Conservation (phyloP, 2,888 invertebrate species). For the Congeria kusceri region DNA sequence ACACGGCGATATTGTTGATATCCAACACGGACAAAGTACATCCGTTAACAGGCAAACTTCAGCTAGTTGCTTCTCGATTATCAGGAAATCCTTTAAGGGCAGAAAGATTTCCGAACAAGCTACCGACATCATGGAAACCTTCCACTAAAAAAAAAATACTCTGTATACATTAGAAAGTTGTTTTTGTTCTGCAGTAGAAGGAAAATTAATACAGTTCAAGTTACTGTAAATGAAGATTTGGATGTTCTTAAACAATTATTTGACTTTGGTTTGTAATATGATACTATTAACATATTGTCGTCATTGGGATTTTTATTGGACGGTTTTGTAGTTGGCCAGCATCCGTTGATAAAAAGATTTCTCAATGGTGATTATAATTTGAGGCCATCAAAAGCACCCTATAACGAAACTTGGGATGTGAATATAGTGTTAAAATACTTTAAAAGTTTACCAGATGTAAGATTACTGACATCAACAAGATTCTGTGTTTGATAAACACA, state of each 20-base stretch:
- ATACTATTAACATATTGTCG: constrained; percentile 38
- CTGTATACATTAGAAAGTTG: constrained; percentile 38
- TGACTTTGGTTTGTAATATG: constrained; percentile 32
- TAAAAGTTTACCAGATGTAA: constrained; percentile 9
- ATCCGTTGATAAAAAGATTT: constrained; percentile 38
- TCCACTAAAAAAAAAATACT: constrained; percentile 43
- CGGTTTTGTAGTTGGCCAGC: constrained; percentile 35
- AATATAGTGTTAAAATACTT: constrained; percentile 40
- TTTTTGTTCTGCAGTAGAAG: constrained; percentile 39
- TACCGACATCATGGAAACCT: not conserved
- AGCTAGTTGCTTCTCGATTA: no score
- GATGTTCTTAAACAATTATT: constrained; percentile 39
- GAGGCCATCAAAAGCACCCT: constrained; percentile 33
- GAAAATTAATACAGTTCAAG: constrained; percentile 32
- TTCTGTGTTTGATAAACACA: no score
- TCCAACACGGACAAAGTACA: not conserved
- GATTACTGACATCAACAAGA: constrained; percentile 11
- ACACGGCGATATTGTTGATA: not conserved
- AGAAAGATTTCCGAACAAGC: no score
- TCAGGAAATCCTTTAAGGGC: no score
- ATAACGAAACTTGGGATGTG: constrained; percentile 44
- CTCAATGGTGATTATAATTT: constrained; percentile 35
- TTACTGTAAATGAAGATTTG: constrained; percentile 31
- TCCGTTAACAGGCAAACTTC: no score
- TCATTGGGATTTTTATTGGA: constrained; percentile 32